These are phyloP conservation scores for Silurus asotus DNA, from an alignment of 2,113 vertebrate genomes.

Conservation along the genomic window DNA sequence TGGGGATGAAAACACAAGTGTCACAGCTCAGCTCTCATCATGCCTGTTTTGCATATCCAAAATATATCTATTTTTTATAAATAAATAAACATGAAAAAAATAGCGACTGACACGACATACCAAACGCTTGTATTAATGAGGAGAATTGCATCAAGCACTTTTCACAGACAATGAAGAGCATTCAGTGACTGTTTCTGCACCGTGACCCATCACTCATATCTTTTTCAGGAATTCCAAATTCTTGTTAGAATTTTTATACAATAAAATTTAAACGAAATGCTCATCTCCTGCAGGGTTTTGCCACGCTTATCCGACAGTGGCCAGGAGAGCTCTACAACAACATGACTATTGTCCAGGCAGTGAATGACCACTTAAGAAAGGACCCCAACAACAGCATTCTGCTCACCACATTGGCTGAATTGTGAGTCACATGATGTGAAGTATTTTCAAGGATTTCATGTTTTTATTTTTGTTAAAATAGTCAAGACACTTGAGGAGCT, in stretches of 20 bases:
- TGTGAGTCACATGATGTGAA: slow-evolving; percentile 77
- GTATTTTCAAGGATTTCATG: neutral
- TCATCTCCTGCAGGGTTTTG: slow-evolving; percentile 81
- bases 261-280: neutral
- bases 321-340: slow-evolving; percentile 98
- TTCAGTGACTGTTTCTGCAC: too few relatives aligned
- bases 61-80: too few relatives aligned
- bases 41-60: too few relatives aligned
- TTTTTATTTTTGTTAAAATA: neutral
- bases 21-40: too few relatives aligned
- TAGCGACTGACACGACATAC: too few relatives aligned
- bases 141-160: too few relatives aligned
- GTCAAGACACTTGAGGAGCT: neutral
- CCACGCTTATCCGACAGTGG: slow-evolving; percentile 92
- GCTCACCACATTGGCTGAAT: slow-evolving; percentile 88
- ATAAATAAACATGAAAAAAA: too few relatives aligned
- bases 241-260: neutral
- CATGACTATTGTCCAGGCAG: slow-evolving; percentile 89
- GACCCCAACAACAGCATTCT: slow-evolving; percentile 86
- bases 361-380: slow-evolving; percentile 88
- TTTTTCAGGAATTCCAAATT: too few relatives aligned
- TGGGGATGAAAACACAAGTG: too few relatives aligned
- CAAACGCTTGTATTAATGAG: too few relatives aligned
- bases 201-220: too few relatives aligned
- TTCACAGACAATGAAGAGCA: too few relatives aligned